phyloP scores from a whole-genome alignment of 2,113 vertebrate species.

The Phoxinus phoxinus region DNA sequence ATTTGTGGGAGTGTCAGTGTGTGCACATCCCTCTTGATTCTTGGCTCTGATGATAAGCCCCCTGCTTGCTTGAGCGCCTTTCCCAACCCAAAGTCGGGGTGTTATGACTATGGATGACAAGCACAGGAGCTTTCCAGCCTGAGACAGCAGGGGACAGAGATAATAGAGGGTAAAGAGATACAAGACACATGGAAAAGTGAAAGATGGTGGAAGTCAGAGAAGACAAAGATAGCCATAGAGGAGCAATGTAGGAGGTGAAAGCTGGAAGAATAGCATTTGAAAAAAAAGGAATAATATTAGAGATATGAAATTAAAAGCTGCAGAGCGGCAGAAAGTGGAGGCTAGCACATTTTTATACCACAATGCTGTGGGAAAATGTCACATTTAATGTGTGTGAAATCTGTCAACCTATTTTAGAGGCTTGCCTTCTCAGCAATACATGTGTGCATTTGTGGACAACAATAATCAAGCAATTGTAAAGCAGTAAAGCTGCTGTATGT shows the following conservation, averaged over 20 bases:
- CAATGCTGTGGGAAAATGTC: background rate
- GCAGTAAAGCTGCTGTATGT: background rate
- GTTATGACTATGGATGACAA: slow-evolving; percentile 40
- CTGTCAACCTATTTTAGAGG: too few species aligned
- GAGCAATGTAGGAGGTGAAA: background rate
- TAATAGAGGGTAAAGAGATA: slow-evolving; percentile 4
- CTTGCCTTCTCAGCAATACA: too few species aligned
- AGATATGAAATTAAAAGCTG: background rate
- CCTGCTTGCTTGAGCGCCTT: slow-evolving; percentile 42
- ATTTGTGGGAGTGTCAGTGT: slow-evolving; percentile 20
- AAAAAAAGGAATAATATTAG: background rate
- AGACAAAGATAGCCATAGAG: background rate
- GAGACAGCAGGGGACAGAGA: background rate
- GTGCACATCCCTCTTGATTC: slow-evolving; percentile 34
- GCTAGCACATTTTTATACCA: background rate
- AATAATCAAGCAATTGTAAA: slow-evolving; percentile 2
- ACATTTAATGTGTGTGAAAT: too few species aligned
- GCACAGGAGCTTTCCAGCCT: slow-evolving; percentile 10
- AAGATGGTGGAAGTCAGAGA: background rate
- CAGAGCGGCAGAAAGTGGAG: background rate
- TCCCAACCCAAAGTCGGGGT: slow-evolving; percentile 35
- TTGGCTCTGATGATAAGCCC: slow-evolving; percentile 34
- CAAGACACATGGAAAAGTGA: background rate
- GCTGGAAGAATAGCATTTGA: background rate
- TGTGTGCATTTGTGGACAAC: background rate